Percentiles rank a stretch among this genome's conserved stretches.
These are phyloP conservation scores for Sphyrna mokarran DNA, from an alignment of 2,113 vertebrate species.

Conservation along the genomic window DNA sequence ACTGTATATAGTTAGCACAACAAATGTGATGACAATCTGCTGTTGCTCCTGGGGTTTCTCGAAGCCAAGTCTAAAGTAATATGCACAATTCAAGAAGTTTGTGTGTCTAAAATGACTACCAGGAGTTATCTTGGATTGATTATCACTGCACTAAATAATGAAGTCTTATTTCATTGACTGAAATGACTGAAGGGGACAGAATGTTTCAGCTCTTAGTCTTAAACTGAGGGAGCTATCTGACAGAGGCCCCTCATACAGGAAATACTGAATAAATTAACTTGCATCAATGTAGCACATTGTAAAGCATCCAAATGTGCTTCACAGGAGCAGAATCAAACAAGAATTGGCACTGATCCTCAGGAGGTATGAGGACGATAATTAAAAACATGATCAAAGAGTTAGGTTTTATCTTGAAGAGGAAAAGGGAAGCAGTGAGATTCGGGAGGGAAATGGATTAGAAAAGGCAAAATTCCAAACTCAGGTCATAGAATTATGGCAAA, in stretches of 20 bases:
- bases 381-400: neutral
- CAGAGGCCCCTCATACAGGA: neutral
- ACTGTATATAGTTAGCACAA: slow-evolving; percentile 9
- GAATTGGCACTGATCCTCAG: neutral
- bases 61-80: neutral
- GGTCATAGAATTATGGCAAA: neutral
- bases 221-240: neutral
- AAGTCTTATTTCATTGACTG: neutral
- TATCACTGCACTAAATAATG: neutral
- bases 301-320: neutral
- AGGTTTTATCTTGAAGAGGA: neutral
- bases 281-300: neutral
- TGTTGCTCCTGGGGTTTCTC: neutral
- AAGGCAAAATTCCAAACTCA: neutral
- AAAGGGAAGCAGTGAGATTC: too few species aligned
- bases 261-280: neutral
- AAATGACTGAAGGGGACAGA: neutral
- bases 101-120: neutral
- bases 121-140: neutral
- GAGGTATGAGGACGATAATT: neutral
- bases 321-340: neutral
- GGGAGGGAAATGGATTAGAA: neutral
- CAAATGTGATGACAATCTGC: neutral
- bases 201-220: neutral
- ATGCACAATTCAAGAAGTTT: neutral